Evolutionary conservation across 2,113 vertebrate species (phyloP).

Genomic region (Tor tambroides): DNA sequence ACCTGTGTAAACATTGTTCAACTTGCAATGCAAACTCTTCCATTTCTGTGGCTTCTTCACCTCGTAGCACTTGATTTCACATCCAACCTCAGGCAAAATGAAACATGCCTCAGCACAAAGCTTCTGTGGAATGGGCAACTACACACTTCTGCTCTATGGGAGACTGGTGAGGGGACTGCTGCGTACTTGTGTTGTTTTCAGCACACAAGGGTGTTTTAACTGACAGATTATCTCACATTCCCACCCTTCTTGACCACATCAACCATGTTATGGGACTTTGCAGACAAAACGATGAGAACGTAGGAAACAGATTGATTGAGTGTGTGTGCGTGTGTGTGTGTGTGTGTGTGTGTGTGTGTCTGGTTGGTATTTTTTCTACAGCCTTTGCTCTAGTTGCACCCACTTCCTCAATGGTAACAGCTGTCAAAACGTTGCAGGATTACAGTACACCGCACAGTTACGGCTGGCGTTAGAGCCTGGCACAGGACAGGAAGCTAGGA

Average conservation of each 20-base stretch:
- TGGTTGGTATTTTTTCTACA: constrained; percentile 20
- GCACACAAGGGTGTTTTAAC: not conserved
- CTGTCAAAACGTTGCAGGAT: constrained; percentile 53
- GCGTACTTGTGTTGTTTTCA: constrained; percentile 3
- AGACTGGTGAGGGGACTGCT: not conserved
- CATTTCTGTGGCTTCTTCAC: constrained; percentile 38
- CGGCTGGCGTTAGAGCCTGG: constrained; percentile 21
- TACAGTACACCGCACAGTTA: constrained; percentile 21
- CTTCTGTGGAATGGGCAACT: constrained; percentile 14
- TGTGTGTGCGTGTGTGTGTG: not conserved
- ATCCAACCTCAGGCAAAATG: constrained; percentile 23
- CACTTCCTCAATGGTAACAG: constrained; percentile 53
- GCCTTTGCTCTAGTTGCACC: constrained; percentile 35
- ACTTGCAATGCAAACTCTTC: constrained; percentile 21
- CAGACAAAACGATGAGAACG: constrained; percentile 30
- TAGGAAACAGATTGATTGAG: constrained; percentile 22
- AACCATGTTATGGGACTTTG: not conserved
- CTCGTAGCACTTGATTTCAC: constrained; percentile 4
- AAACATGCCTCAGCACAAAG: constrained; percentile 31
- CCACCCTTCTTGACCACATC: constrained; percentile 19
- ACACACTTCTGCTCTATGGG: not conserved
- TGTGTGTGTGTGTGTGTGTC: not conserved
- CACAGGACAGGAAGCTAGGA: constrained; percentile 12
- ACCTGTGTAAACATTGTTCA: constrained; percentile 30
- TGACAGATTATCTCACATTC: constrained; percentile 5